Evolutionary conservation across 2,888 invertebrate species (phyloP).

Genomic region (Gymnosoma rotundatum): DNA sequence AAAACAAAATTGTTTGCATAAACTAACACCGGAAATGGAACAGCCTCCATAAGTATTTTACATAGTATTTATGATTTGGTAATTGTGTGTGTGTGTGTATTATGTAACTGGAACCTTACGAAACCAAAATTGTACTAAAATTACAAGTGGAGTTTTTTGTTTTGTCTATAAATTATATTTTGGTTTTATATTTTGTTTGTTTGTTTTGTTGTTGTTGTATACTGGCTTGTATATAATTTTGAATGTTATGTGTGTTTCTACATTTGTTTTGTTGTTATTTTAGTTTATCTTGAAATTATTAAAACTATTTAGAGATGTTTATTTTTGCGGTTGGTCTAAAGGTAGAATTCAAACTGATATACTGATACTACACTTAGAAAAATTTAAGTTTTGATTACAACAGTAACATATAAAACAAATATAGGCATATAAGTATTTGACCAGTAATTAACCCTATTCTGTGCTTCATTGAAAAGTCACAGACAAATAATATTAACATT

Average conservation of each 20-base stretch:
- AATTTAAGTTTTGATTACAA: neutral
- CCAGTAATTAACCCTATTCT: too few relatives aligned
- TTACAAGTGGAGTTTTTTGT: slow-evolving; percentile 23
- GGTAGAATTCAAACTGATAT: slow-evolving; percentile 10
- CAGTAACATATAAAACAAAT: too few relatives aligned
- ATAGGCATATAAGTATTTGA: too few relatives aligned
- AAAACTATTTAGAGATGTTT: slow-evolving; percentile 52
- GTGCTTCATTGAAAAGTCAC: too few relatives aligned
- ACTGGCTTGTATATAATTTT: slow-evolving; percentile 19
- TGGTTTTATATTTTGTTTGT: neutral
- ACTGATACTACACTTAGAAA: slow-evolving; percentile 24
- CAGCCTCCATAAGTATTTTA: slow-evolving; percentile 41
- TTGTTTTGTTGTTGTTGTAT: neutral
- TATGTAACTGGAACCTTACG: slow-evolving; percentile 19
- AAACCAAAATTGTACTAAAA: slow-evolving; percentile 6
- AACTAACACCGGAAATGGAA: slow-evolving; percentile 56
- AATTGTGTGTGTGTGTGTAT: neutral
- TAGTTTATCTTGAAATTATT: slow-evolving; percentile 37
- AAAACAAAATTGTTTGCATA: slow-evolving; percentile 21
- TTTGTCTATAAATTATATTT: slow-evolving; percentile 39
- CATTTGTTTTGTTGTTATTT: slow-evolving; percentile 14
- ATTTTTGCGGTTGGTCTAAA: slow-evolving; percentile 13
- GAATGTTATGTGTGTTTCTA: slow-evolving; percentile 8
- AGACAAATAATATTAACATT: too few relatives aligned
- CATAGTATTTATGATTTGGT: slow-evolving; percentile 28